Percentiles rank a stretch among this genome's conserved stretches.
phyloP scores from a whole-genome alignment of 2,113 vertebrate species.

The Pseudorasbora parva region DNA sequence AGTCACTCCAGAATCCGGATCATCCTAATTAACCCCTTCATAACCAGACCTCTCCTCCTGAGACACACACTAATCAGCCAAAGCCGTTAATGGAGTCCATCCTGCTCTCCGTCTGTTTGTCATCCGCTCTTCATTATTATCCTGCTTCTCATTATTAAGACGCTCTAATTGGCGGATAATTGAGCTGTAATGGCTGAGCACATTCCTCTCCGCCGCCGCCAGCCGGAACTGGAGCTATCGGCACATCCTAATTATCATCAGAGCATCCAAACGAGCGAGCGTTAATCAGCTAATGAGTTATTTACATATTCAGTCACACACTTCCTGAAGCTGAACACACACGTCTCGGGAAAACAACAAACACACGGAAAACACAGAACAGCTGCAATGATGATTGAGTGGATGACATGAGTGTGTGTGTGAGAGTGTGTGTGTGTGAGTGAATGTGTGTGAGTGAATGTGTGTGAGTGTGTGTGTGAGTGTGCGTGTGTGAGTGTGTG shows the following conservation, averaged over 20 bases:
- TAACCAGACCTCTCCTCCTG: slow-evolving; percentile 32
- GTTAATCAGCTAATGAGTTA: slow-evolving; percentile 8
- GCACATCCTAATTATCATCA: slow-evolving; percentile 12
- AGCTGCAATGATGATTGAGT: no score
- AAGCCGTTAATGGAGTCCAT: not conserved
- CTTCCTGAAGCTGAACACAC: not conserved
- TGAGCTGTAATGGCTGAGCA: slow-evolving; percentile 46
- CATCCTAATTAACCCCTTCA: slow-evolving; percentile 52
- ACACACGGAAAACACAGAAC: not conserved
- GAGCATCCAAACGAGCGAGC: slow-evolving; percentile 15
- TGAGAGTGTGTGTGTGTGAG: no score
- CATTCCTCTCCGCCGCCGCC: not conserved
- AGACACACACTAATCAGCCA: not conserved
- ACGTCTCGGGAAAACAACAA: not conserved
- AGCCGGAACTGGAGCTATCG: slow-evolving; percentile 46
- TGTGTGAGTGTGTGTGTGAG: no score
- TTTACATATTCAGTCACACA: slow-evolving; percentile 14
- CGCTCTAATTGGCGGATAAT: slow-evolving; percentile 54
- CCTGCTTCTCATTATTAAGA: slow-evolving; percentile 40
- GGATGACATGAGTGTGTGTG: no score
- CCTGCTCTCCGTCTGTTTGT: not conserved
- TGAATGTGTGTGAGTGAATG: no score
- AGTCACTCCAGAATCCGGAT: no score
- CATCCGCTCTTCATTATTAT: slow-evolving; percentile 7
- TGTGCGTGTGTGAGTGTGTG: no score